Conservation (phyloP, 2,888 invertebrate species). For the Tuberolachnus salignus region DNA sequence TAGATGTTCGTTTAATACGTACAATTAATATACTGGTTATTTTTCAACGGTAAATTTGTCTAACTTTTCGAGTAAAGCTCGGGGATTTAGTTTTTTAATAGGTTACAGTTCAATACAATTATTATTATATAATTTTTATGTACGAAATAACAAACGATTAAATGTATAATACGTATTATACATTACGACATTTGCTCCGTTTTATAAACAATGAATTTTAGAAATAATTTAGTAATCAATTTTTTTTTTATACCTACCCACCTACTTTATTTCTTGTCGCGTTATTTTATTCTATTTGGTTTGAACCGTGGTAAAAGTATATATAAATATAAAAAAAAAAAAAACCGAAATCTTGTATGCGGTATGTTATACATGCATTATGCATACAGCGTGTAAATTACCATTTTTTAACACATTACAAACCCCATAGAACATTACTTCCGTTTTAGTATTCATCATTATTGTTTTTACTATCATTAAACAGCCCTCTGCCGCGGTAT, state of each 20-base stretch:
- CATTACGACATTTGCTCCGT: not conserved
- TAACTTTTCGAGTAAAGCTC: no score
- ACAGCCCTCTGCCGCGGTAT: not conserved
- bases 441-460: constrained; percentile 22
- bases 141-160: no score
- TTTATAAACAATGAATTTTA: not conserved
- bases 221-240: constrained; percentile 4
- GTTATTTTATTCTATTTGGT: not conserved
- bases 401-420: not conserved
- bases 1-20: no score
- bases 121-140: no score
- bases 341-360: not conserved
- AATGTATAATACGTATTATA: no score
- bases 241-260: constrained; percentile 12
- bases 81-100: no score
- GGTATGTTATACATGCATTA: not conserved
- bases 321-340: no score
- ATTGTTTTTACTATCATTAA: constrained; percentile 7
- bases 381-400: constrained; percentile 18
- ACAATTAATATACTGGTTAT: no score
- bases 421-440: not conserved
- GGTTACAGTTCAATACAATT: no score
- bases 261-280: no score
- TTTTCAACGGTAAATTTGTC: no score
- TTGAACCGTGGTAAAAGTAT: not conserved